These are phyloP conservation scores for Volucella inanis DNA, from an alignment of 2,888 invertebrate species.

Conservation along the genomic window DNA sequence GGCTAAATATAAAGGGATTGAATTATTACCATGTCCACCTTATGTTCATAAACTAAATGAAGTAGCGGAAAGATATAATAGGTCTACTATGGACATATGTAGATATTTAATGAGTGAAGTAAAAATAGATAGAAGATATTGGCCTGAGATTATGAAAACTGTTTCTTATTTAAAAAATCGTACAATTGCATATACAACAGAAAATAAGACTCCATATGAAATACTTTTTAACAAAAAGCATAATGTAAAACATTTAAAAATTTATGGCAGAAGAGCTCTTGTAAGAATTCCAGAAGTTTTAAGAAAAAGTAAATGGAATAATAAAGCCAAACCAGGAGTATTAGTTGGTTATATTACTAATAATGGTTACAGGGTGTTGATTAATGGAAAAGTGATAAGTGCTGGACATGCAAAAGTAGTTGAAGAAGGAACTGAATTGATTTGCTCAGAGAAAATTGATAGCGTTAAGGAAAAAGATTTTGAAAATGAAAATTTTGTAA, in stretches of 20 bases:
- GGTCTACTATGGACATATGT: conserved; percentile 71
- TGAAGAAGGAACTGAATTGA: no score
- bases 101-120: conserved; percentile 75
- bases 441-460: no score
- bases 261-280: no score
- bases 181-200: conserved; percentile 12
- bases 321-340: conserved; percentile 7
- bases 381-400: no score
- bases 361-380: conserved; percentile 17
- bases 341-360: conserved; percentile 12
- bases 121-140: conserved; percentile 54
- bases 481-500: no score
- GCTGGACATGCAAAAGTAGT: no score
- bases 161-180: conserved; percentile 46
- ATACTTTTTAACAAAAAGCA: conserved; percentile 19
- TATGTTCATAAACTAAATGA: conserved; percentile 76
- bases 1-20: conserved; percentile 71
- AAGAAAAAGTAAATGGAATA: conserved; percentile 21
- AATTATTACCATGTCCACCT: conserved; percentile 71
- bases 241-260: not conserved
- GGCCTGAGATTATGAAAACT: conserved; percentile 59
- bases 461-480: no score
- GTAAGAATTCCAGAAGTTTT: conserved; percentile 29
- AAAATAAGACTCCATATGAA: conserved; percentile 38
- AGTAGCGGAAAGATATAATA: conserved; percentile 75